These are phyloP conservation scores for Drosophila putrida DNA, from an alignment of 2,888 invertebrate species.

Conservation along the genomic window DNA sequence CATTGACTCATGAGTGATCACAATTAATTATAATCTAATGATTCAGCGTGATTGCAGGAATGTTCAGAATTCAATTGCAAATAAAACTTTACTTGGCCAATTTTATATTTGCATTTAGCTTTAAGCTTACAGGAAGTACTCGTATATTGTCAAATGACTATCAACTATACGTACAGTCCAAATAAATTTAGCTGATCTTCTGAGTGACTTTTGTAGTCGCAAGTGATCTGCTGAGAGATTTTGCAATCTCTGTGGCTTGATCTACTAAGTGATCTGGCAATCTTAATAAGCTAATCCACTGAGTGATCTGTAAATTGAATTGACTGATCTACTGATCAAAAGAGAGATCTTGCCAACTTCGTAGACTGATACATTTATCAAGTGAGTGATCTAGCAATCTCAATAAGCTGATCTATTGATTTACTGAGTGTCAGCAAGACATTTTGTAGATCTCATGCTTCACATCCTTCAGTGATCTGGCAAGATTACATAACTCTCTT, in stretches of 20 bases:
- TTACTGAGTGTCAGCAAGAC: conserved; percentile 14
- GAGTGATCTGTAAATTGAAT: conserved; percentile 18
- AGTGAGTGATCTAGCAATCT: conserved; percentile 7
- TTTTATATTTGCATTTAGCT: not conserved
- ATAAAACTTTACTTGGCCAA: no score
- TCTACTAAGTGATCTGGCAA: conserved; percentile 19
- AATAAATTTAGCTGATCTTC: not conserved
- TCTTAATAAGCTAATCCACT: conserved; percentile 5
- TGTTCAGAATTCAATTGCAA: not conserved
- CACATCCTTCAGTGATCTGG: not conserved
- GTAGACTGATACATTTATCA: conserved; percentile 10
- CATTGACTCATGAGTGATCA: conserved; percentile 22
- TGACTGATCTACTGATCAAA: conserved; percentile 22
- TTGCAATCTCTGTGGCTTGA: conserved; percentile 14
- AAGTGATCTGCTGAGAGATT: conserved; percentile 16
- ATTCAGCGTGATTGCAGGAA: conserved; percentile 7
- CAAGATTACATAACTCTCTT: conserved; percentile 14
- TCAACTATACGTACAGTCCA: not conserved
- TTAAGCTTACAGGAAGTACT: conserved; percentile 11
- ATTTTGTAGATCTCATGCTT: conserved; percentile 1
- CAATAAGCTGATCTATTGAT: conserved; percentile 10
- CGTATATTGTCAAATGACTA: conserved; percentile 6
- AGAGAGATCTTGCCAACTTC: conserved; percentile 10
- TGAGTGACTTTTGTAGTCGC: conserved; percentile 2
- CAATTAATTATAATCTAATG: conserved; percentile 25